Conservation (phyloP, 2,113 vertebrate genomes). For the Xenus cinereus region DNA sequence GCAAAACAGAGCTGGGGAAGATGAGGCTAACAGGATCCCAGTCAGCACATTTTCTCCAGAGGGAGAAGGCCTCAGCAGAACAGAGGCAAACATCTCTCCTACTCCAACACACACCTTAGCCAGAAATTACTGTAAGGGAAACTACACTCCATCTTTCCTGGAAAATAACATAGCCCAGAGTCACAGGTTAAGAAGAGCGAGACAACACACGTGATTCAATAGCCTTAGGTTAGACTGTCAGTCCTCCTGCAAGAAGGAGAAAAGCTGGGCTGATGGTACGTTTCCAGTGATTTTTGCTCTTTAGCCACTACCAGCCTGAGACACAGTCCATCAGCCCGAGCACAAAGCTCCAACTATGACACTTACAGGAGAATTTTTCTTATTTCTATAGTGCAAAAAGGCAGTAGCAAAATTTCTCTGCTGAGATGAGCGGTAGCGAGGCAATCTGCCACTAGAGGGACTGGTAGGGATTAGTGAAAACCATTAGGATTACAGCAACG, state of each 20-base stretch:
- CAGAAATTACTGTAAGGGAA: not conserved
- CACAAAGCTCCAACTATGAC: not conserved
- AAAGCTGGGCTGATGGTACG: not conserved
- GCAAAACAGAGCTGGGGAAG: not conserved
- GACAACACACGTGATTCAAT: not conserved
- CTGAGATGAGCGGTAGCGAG: not conserved
- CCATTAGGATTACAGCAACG: not conserved
- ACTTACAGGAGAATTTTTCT: not conserved
- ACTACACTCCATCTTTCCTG: not conserved
- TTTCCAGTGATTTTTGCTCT: not conserved
- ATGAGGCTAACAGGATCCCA: not conserved
- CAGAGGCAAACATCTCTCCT: not conserved
- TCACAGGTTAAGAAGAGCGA: not conserved
- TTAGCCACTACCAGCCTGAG: not conserved
- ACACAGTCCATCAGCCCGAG: fast-evolving
- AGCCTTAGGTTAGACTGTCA: not conserved
- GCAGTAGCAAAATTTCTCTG: not conserved
- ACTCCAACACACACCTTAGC: not conserved
- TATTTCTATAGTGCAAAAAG: not conserved
- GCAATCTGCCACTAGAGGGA: not conserved
- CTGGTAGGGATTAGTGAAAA: not conserved
- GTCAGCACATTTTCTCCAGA: not conserved
- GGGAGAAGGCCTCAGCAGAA: not conserved
- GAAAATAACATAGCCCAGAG: not conserved
- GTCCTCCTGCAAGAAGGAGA: not conserved